These are phyloP conservation scores for Bombus affinis DNA, from an alignment of 1,140 invertebrate genomes.

Conservation along the genomic window DNA sequence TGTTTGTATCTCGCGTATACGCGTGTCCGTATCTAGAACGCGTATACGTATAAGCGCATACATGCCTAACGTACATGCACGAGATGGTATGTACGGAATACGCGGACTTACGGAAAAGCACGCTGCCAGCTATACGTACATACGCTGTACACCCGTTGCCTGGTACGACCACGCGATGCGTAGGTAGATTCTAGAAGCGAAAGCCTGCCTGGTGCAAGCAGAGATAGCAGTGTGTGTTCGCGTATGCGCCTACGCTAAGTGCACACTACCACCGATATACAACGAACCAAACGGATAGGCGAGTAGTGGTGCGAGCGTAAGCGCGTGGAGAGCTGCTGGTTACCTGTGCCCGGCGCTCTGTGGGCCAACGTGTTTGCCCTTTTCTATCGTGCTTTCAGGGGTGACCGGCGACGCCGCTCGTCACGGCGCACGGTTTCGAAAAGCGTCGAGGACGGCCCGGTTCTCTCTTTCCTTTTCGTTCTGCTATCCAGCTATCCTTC, in stretches of 20 bases:
- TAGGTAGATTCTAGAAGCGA: not conserved
- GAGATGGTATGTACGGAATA: not conserved
- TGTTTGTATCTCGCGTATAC: not conserved
- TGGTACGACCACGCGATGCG: not conserved
- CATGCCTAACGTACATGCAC: not conserved
- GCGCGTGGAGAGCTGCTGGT: not conserved
- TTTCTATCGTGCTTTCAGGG: constrained; percentile 51
- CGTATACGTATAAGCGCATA: not conserved
- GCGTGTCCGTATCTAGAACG: not conserved
- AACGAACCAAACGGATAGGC: not conserved
- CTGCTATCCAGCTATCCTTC: not conserved
- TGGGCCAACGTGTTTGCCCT: constrained; percentile 55
- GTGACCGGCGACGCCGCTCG: constrained; percentile 33
- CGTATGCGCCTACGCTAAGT: not conserved
- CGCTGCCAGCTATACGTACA: not conserved
- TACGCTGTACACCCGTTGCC: not conserved
- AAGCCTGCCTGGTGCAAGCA: not conserved
- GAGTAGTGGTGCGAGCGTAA: constrained; percentile 4
- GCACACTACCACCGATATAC: not conserved
- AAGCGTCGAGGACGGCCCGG: constrained; percentile 21
- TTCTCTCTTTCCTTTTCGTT: not conserved
- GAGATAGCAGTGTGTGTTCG: not conserved
- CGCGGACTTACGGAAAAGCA: not conserved
- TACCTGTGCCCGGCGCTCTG: constrained; percentile 38
- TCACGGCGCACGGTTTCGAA: constrained; percentile 41